These are phyloP conservation scores for Caretta caretta DNA, from an alignment of 2,113 vertebrate genomes.

Conservation along the genomic window DNA sequence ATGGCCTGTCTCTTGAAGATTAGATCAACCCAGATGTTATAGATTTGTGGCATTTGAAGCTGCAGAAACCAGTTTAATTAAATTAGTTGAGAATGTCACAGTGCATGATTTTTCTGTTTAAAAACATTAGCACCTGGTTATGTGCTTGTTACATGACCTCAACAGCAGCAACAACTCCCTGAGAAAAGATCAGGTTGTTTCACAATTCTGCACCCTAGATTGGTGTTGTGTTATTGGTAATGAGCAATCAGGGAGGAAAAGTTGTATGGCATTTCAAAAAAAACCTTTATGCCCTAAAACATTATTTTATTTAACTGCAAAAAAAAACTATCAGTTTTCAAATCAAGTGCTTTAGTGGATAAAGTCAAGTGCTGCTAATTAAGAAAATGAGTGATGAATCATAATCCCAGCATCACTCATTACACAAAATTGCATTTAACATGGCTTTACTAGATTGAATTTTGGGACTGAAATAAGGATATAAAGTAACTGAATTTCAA, in stretches of 20 bases:
- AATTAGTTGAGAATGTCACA: not conserved
- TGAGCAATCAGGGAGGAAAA: not conserved
- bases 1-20: rapidly evolving
- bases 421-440: constrained; percentile 67
- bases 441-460: constrained; percentile 53
- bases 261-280: constrained; percentile 10
- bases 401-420: constrained; percentile 53
- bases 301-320: constrained; percentile 42
- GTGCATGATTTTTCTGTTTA: not conserved
- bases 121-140: not conserved
- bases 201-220: not conserved
- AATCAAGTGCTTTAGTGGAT: constrained; percentile 53
- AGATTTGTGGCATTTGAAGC: not conserved
- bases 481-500: constrained; percentile 38
- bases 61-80: not conserved
- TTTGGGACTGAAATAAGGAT: constrained; percentile 29
- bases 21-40: not conserved
- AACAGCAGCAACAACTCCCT: not conserved
- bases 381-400: constrained; percentile 67
- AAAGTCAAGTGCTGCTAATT: constrained; percentile 72
- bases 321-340: constrained; percentile 35
- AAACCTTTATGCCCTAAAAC: not conserved
- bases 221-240: not conserved
- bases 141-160: not conserved
- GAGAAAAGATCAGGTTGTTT: not conserved